Conservation (phyloP, 2,113 vertebrate genomes). For the Epinephelus fuscoguttatus region DNA sequence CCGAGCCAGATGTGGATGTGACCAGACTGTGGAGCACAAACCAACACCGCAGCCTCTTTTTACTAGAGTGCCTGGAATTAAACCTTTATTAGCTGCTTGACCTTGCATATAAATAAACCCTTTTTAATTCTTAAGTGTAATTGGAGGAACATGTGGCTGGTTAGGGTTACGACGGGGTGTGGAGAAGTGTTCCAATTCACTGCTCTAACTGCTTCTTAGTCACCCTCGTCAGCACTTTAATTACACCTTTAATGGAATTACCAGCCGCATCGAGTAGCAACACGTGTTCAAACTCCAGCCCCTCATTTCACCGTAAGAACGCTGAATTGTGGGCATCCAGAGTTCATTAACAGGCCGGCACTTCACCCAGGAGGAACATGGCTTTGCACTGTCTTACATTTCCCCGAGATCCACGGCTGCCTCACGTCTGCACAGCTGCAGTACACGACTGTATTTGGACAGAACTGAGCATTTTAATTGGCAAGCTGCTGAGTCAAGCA, state of each 20-base stretch:
- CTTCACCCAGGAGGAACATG: constrained; percentile 23
- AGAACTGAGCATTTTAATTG: constrained; percentile 74
- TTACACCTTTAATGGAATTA: constrained; percentile 71
- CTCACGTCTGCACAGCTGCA: constrained; percentile 49
- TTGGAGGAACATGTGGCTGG: constrained; percentile 48
- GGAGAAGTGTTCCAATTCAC: constrained; percentile 43
- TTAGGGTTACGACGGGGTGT: constrained; percentile 51
- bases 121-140: constrained; percentile 66
- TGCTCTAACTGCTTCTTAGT: constrained; percentile 60
- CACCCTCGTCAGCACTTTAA: constrained; percentile 69
- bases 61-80: constrained; percentile 30
- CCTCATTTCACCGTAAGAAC: constrained; percentile 32
- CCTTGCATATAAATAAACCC: constrained; percentile 50
- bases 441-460: constrained; percentile 46
- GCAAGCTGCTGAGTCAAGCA: constrained; percentile 73
- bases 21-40: constrained; percentile 2
- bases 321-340: constrained; percentile 22
- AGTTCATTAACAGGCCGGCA: constrained; percentile 20
- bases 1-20: constrained; percentile 1
- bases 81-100: constrained; percentile 39
- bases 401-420: neutral
- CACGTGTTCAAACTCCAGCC: constrained; percentile 54
- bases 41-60: neutral
- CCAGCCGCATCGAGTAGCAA: constrained; percentile 41
- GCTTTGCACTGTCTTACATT: neutral